Evolutionary conservation across 2,888 invertebrate species (phyloP).

Genomic region (Heterodera filipjevi): DNA sequence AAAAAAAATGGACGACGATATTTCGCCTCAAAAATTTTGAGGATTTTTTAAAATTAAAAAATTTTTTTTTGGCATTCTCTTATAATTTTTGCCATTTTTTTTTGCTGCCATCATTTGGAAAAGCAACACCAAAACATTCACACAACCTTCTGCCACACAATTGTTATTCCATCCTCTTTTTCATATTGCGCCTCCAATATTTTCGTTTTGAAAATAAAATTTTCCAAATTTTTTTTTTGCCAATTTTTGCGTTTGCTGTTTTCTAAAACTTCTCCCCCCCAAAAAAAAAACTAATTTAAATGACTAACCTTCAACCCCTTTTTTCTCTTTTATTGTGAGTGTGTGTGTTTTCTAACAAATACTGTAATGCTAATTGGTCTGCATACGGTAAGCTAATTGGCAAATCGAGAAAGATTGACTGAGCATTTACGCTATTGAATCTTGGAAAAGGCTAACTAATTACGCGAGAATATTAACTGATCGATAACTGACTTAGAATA

Average conservation of each 20-base stretch:
- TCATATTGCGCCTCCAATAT: constrained; percentile 7
- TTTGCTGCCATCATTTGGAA: not conserved
- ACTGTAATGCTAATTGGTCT: no score
- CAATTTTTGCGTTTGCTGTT: constrained; percentile 19
- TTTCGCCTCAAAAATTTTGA: not conserved
- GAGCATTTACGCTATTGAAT: no score
- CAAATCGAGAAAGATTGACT: no score
- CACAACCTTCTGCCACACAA: not conserved
- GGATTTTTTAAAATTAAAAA: not conserved
- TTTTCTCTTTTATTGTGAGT: no score
- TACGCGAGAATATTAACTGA: no score
- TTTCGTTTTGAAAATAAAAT: not conserved
- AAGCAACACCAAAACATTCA: not conserved
- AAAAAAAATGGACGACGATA: not conserved
- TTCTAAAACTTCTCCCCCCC: not conserved
- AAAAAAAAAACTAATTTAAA: not conserved
- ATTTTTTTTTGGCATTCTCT: not conserved
- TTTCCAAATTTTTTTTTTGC: constrained; percentile 27
- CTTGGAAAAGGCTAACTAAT: no score
- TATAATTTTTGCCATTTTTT: not conserved
- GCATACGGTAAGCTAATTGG: no score
- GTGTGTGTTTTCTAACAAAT: no score
- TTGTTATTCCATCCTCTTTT: constrained; percentile 8
- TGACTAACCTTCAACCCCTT: not conserved
- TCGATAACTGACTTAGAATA: no score